Base-by-base conservation (phyloP, 2,113 vertebrate species). In the Ceratotherium simum region DNA sequence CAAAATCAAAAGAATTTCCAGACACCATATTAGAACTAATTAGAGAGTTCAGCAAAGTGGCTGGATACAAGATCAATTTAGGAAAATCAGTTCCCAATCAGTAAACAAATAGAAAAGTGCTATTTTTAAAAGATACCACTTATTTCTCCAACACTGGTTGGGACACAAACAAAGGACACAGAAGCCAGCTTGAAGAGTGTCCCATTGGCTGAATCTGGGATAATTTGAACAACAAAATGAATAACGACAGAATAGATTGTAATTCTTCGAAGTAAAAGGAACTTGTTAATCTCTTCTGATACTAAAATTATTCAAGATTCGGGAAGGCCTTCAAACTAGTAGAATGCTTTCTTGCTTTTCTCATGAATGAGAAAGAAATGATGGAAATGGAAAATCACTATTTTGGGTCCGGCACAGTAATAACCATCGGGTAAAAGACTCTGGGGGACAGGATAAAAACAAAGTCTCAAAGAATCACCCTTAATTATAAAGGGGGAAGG, bases 11-110 rank as follows among this genome's bases (percentile, higher is more conserved):
- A 95, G 42, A 64, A 58, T 56, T 92, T 75, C 36, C 36, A 86
- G 51, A 21, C 2, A 39, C 31, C 21, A 2, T 6, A 46, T 29
- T 33, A 65, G 60, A 88, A 16, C 54, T 36, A 69, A 39, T 1
- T 5, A 70, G 70, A 72, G 29, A 79, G 5, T 27, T 42, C 84
- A n/a, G 18, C 10, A 39, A 56, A 51, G 23, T 33, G 29, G 42
- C 48, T 25, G 6, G 13, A 1, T 7, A 4, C 3, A 51, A 20
- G n/a, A 29, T 5, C 64, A 21, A 5, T 1, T 8, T 0, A 79
- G 54, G 16, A 36, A 27, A 76, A 29, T 39, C 4, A 42, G 9
- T 1, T 21, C 18, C 21, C 1, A 46, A 51, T 39, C 72, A 54
- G 67, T 2, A 21, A 42, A 36, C 25, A 76, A 51, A 46, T 0